A percentile compares a stretch with the other conserved stretches of the same genome.
These are phyloP conservation scores for Brotogeris chrysoptera DNA, from an alignment of 2,797 vertebrate species.

Conservation along the genomic window DNA sequence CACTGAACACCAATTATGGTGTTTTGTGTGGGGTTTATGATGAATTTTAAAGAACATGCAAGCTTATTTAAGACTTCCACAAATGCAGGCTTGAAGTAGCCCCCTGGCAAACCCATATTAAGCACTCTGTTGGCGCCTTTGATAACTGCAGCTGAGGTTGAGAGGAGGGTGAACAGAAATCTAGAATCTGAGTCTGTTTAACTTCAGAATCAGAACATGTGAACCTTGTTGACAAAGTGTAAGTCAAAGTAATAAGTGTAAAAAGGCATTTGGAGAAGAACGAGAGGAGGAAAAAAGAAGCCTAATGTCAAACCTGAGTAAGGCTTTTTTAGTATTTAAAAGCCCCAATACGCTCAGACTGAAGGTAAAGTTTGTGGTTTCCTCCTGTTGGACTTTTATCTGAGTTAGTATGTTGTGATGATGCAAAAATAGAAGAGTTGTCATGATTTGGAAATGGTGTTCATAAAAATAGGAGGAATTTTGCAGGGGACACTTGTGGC, in stretches of 20 bases:
- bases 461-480: background rate
- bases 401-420: background rate
- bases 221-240: background rate
- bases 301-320: background rate
- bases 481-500: background rate
- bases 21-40: background rate
- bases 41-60: background rate
- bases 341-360: background rate
- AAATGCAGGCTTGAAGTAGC: background rate
- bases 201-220: background rate
- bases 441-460: background rate
- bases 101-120: background rate
- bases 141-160: background rate
- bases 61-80: background rate
- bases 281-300: background rate
- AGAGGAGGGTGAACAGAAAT: background rate
- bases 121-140: background rate
- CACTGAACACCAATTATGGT: background rate
- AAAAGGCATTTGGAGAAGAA: background rate
- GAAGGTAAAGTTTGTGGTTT: background rate
- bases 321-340: background rate
- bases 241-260: background rate
- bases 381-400: background rate
- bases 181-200: background rate
- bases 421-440: background rate